phyloP scores from a whole-genome alignment of 2,888 invertebrate species.

The Acanthosepion lycidas region DNA sequence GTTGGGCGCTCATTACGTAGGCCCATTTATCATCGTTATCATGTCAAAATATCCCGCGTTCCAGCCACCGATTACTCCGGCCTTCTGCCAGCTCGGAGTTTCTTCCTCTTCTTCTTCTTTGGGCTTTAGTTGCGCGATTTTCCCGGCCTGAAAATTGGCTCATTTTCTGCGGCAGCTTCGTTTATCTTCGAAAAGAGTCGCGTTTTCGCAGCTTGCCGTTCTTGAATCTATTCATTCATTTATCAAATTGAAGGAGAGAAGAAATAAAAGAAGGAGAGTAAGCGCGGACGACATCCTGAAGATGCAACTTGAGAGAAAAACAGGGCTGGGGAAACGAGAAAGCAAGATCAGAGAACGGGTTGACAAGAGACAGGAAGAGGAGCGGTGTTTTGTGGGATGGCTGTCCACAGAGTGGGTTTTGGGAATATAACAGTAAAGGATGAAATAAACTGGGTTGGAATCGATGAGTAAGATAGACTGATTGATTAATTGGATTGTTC shows the following conservation, averaged over 20 bases:
- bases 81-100: background rate
- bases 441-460: background rate
- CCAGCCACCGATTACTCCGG: background rate
- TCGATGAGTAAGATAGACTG: background rate
- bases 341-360: too few species aligned
- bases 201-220: background rate
- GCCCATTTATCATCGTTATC: conserved; percentile 12
- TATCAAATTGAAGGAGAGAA: background rate
- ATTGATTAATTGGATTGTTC: conserved; percentile 16
- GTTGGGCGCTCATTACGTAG: background rate
- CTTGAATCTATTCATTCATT: background rate
- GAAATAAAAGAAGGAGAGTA: background rate
- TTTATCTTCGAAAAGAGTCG: background rate
- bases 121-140: background rate
- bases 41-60: background rate
- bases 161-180: background rate
- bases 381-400: too few species aligned
- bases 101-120: background rate
- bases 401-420: background rate
- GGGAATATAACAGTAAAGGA: background rate
- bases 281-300: background rate
- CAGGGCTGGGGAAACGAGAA: background rate
- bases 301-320: background rate
- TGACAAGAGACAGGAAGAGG: too few species aligned
- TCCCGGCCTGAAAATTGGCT: background rate